These are phyloP conservation scores for Rhinolophus sinicus DNA, from an alignment of 2,113 vertebrate genomes.

Conservation along the genomic window DNA sequence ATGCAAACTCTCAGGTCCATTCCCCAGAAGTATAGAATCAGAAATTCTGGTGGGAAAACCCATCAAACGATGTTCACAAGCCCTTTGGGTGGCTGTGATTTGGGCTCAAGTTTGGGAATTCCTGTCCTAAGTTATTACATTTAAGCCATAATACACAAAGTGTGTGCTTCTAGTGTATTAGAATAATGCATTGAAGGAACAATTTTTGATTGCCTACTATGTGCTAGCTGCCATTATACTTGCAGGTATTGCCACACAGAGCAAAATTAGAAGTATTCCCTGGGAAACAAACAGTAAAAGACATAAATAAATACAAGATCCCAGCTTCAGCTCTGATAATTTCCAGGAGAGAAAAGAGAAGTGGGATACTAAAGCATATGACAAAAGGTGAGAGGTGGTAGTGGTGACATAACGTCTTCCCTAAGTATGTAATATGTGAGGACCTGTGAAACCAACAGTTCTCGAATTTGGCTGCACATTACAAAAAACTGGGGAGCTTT, in stretches of 20 bases:
- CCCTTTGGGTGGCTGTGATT: neutral
- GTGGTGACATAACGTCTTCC: neutral
- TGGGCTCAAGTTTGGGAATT: neutral
- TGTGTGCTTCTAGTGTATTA: neutral
- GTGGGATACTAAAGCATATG: neutral
- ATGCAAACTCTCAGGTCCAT: neutral
- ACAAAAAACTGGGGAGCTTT: neutral
- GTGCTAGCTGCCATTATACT: neutral
- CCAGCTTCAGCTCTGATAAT: neutral
- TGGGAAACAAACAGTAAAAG: neutral
- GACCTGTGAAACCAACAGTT: neutral
- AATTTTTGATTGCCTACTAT: neutral
- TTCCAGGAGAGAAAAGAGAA: conserved; percentile 22
- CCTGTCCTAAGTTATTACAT: neutral
- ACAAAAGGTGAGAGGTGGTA: neutral
- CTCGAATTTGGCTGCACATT: neutral
- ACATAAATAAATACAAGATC: neutral
- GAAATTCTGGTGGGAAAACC: neutral
- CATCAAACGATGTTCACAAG: neutral
- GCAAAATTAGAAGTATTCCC: neutral
- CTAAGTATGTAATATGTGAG: neutral
- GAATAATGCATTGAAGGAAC: neutral
- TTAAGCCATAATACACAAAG: neutral
- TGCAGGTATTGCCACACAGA: neutral
- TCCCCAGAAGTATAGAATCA: neutral